Conservation (phyloP, 1,140 invertebrate species). For the Druon quercuslanigerum region DNA sequence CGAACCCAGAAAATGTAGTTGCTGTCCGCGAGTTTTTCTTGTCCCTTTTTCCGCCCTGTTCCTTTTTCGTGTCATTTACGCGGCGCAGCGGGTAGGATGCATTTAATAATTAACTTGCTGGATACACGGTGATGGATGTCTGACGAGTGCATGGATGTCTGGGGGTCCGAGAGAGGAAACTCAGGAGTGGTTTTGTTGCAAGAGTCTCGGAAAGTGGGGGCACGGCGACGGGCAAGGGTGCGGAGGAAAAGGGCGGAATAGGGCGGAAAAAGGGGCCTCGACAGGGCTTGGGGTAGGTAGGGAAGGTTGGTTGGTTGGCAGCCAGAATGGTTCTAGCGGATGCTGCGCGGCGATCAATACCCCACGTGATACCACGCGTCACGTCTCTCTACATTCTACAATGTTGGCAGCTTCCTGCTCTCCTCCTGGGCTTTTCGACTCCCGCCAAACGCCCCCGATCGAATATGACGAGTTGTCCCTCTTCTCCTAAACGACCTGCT, state of each 20-base stretch:
- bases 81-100: slow-evolving; percentile 47
- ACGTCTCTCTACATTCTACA: slow-evolving; percentile 54
- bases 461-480: slow-evolving; percentile 26
- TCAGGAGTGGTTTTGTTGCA: slow-evolving; percentile 56
- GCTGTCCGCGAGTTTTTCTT: not conserved
- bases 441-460: slow-evolving; percentile 3
- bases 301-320: slow-evolving; percentile 65
- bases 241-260: slow-evolving; percentile 39
- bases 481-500: slow-evolving; percentile 13
- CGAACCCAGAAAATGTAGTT: not conserved
- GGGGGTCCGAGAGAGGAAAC: slow-evolving; percentile 49
- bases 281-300: slow-evolving; percentile 65
- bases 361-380: slow-evolving; percentile 68
- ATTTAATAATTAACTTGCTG: slow-evolving; percentile 68
- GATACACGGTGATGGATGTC: slow-evolving; percentile 66
- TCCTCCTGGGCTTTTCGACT: slow-evolving; percentile 44
- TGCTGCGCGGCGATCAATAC: slow-evolving; percentile 71
- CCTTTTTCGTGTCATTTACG: slow-evolving; percentile 24
- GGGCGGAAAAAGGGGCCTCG: slow-evolving; percentile 35
- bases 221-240: slow-evolving; percentile 34
- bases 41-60: slow-evolving; percentile 12
- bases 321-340: slow-evolving; percentile 69
- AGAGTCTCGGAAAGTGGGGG: slow-evolving; percentile 46
- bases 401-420: slow-evolving; percentile 48
- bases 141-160: slow-evolving; percentile 57